phyloP scores from a whole-genome alignment of 2,888 invertebrate species.

The Acronicta alni region DNA sequence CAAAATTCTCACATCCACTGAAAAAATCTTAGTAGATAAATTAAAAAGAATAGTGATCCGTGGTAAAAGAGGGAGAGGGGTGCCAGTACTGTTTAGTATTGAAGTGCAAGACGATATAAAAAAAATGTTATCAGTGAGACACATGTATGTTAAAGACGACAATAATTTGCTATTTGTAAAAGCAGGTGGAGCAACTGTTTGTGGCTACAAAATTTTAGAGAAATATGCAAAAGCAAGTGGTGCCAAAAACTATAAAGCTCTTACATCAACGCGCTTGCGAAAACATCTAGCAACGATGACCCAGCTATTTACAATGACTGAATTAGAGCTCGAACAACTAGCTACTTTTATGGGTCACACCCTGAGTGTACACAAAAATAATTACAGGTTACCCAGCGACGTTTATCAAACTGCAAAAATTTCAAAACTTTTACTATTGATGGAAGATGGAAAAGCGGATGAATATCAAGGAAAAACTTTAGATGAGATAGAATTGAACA shows the following conservation, averaged over 20 bases:
- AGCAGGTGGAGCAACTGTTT: no score
- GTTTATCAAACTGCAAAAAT: slow-evolving; percentile 61
- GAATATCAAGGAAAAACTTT: slow-evolving; percentile 49
- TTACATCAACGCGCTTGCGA: slow-evolving; percentile 58
- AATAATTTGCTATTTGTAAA: no score
- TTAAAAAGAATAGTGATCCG: slow-evolving; percentile 59
- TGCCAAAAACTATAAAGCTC: slow-evolving; percentile 59
- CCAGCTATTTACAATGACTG: slow-evolving; percentile 59
- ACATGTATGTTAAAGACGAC: slow-evolving; percentile 32
- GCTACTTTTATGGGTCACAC: slow-evolving; percentile 59
- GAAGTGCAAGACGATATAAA: slow-evolving; percentile 53
- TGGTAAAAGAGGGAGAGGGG: slow-evolving; percentile 56
- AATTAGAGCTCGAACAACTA: slow-evolving; percentile 61
- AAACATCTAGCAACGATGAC: slow-evolving; percentile 62
- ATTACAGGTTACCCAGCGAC: slow-evolving; percentile 58
- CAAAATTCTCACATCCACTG: slow-evolving; percentile 41
- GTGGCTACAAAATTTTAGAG: slow-evolving; percentile 61
- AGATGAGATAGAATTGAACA: slow-evolving; percentile 54
- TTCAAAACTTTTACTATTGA: slow-evolving; percentile 60
- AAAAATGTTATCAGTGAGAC: slow-evolving; percentile 32
- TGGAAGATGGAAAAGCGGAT: slow-evolving; percentile 62
- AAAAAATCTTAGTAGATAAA: slow-evolving; percentile 52
- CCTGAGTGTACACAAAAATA: slow-evolving; percentile 52
- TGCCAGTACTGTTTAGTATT: slow-evolving; percentile 57
- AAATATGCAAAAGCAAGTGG: slow-evolving; percentile 49